Evolutionary conservation across 2,888 invertebrate species (phyloP).

Genomic region (Gisinianus flammeolus): DNA sequence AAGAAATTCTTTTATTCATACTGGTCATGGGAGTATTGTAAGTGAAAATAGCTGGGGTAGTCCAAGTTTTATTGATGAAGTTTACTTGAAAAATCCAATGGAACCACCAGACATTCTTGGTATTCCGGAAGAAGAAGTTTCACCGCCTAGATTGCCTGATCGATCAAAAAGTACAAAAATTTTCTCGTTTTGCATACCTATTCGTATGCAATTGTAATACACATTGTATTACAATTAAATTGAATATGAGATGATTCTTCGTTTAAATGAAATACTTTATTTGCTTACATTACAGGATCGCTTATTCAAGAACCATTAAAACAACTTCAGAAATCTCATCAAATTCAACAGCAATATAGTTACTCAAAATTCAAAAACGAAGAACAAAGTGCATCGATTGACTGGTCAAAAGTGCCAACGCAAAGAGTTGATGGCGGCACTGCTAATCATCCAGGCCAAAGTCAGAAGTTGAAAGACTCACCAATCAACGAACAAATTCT

Average conservation of each 20-base stretch:
- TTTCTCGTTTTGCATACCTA: no score
- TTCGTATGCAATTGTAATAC: no score
- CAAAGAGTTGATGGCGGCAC: constrained; percentile 53
- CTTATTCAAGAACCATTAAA: constrained; percentile 40
- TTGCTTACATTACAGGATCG: background rate
- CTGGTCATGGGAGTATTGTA: constrained; percentile 73
- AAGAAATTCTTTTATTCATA: constrained; percentile 82
- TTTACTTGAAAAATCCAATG: constrained; percentile 78
- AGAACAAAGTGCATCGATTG: constrained; percentile 58
- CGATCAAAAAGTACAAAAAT: constrained; percentile 62
- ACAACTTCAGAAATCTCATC: constrained; percentile 55
- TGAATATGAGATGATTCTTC: background rate
- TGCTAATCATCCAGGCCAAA: background rate
- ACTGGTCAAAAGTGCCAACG: constrained; percentile 60
- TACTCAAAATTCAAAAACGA: constrained; percentile 85
- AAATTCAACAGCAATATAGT: constrained; percentile 72
- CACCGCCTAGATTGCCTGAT: constrained; percentile 63
- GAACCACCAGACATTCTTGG: constrained; percentile 71
- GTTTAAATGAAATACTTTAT: background rate
- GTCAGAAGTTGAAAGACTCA: constrained; percentile 59
- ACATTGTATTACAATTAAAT: background rate
- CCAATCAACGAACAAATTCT: constrained; percentile 71
- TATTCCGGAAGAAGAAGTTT: constrained; percentile 60
- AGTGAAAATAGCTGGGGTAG: constrained; percentile 85
- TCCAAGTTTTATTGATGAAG: constrained; percentile 78